Evolutionary conservation across 2,888 invertebrate genomes (phyloP), one percentile per base, ranked within the genome.

Genomic region (Drosophila atripex): DNA sequence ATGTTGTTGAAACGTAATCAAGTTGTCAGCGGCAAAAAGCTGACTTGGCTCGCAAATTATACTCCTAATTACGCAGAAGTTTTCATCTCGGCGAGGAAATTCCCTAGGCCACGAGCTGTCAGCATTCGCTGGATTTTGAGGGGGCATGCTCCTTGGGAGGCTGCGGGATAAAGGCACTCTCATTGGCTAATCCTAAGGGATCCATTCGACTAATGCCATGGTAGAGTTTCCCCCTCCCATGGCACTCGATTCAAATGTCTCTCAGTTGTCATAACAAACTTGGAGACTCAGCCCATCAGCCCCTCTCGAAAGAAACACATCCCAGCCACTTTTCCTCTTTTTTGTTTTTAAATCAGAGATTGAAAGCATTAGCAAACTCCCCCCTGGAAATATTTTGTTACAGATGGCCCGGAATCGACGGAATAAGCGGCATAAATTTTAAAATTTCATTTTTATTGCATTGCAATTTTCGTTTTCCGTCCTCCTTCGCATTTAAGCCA

Each of bases 371-470:
- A 82, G 77, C 85, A 61, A 45, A 18, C 47, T n/a, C 54, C 14
- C 63, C 11, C 55, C 32, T 35, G 35, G n/a, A 63, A 57, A 66
- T 85, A 76, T 75, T 77, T 51, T 66, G 69, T 83, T 83, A 60
- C 80, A 47, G 56, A 41, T 58, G 53, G 55, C 56, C 59, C 71
- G 50, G 70, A 85, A 82, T 79, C 76, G 71, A 77, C 79, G 39
- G 16, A 82, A 85, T 85, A 83, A 86, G 79, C 77, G 79, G 74
- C 82, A 84, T 87, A 84, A 85, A 85, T 84, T 87, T 86, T 59
- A 82, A 85, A 83, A 83, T 86, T 87, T 85, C 58, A 80, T 86
- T 85, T 87, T 85, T 85, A 85, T 85, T 80, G 88, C 83, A 87
- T 83, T 83, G 86, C 86, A 76, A 87, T 85, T 83, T 85, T 71